Conservation (phyloP, 2,797 vertebrate species). For the Parambassis ranga region DNA sequence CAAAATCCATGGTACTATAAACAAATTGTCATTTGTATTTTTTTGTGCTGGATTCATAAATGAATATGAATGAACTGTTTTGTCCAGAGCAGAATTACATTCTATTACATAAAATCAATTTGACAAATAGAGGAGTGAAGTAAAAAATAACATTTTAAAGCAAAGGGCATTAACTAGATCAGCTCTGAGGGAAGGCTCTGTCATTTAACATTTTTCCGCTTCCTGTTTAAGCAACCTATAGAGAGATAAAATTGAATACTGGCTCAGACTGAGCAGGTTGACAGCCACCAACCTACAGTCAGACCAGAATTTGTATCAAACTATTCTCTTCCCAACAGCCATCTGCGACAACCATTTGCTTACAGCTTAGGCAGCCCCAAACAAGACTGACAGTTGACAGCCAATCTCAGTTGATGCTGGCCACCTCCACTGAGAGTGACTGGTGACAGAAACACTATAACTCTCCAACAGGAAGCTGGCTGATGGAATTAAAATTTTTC, state of each 20-base stretch:
- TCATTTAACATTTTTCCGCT: background rate
- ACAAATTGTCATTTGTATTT: no score
- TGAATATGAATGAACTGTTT: no score
- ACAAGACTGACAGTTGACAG: conserved; percentile 31
- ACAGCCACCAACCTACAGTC: conserved; percentile 25
- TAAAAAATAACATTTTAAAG: conserved; percentile 2
- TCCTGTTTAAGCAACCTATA: conserved; percentile 8
- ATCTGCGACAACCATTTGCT: conserved; percentile 37
- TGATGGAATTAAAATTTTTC: conserved; percentile 15
- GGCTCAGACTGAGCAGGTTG: conserved; percentile 13
- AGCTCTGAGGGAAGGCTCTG: background rate
- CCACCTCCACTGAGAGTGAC: conserved; percentile 10
- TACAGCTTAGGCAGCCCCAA: conserved; percentile 15
- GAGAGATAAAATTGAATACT: conserved; percentile 1
- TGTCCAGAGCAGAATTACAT: background rate
- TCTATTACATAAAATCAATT: background rate
- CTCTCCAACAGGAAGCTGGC: background rate
- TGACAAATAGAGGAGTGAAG: background rate
- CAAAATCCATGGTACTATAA: no score
- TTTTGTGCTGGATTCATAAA: no score
- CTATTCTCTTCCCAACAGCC: conserved; percentile 32
- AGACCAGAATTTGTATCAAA: conserved; percentile 9
- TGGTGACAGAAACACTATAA: conserved; percentile 15
- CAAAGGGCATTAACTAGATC: background rate
- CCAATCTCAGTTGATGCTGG: conserved; percentile 24